Conservation (phyloP, 2,113 vertebrate genomes). For the Sigmodon hispidus region DNA sequence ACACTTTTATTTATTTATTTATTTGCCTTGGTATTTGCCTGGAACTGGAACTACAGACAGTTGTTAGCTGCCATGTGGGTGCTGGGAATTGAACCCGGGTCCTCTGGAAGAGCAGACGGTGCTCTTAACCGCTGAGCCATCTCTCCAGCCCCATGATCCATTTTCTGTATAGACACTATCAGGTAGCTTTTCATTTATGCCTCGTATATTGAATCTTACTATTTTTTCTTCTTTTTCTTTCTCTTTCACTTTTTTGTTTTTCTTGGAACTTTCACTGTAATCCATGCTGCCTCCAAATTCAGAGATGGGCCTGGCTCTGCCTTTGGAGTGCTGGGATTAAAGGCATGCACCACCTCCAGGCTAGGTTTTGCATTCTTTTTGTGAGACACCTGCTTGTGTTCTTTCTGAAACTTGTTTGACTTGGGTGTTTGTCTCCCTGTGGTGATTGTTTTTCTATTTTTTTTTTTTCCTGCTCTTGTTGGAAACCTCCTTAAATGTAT, state of each 20-base stretch:
- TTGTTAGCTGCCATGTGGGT: too few relatives aligned
- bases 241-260: too few relatives aligned
- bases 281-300: background rate
- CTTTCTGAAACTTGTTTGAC: background rate
- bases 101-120: too few relatives aligned
- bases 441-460: background rate
- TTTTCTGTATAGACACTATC: constrained; percentile 7
- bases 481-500: background rate
- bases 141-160: too few relatives aligned
- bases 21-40: too few relatives aligned
- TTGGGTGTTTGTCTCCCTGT: background rate
- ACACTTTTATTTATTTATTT: too few relatives aligned
- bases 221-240: background rate
- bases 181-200: background rate
- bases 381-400: background rate
- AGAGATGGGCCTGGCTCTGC: background rate
- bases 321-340: background rate
- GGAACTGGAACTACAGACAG: too few relatives aligned
- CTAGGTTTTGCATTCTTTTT: background rate
- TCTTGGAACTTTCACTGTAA: background rate
- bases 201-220: background rate
- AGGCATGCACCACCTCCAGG: background rate
- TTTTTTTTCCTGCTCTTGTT: background rate
- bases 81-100: too few relatives aligned
- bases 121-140: too few relatives aligned